These are phyloP conservation scores for Coptotermes formosanus DNA, from an alignment of 1,140 invertebrate species.

Conservation along the genomic window DNA sequence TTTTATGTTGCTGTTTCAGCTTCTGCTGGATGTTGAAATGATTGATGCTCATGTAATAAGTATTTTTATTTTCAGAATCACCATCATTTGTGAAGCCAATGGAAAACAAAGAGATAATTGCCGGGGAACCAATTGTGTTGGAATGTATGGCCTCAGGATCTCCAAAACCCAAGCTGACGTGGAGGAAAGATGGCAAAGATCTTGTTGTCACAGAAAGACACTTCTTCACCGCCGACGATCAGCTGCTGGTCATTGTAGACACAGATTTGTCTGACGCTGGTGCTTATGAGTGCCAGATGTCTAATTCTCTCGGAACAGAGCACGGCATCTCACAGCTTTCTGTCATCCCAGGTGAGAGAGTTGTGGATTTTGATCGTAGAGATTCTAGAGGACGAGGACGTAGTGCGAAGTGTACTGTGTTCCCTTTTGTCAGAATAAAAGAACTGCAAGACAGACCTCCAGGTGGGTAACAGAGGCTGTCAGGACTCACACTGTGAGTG, in stretches of 20 bases:
- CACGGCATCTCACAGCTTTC: slow-evolving; percentile 54
- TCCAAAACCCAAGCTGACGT: slow-evolving; percentile 82
- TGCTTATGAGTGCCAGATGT: slow-evolving; percentile 84
- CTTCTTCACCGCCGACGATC: slow-evolving; percentile 82
- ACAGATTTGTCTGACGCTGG: slow-evolving; percentile 75
- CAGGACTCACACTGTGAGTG: no score
- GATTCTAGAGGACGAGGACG: no score
- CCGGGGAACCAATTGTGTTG: slow-evolving; percentile 77
- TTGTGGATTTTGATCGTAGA: no score
- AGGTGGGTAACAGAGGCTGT: no score
- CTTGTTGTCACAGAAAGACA: slow-evolving; percentile 70
- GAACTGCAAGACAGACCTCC: no score
- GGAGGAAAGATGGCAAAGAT: slow-evolving; percentile 81
- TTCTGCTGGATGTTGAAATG: background rate
- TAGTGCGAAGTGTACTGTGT: no score
- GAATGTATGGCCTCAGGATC: slow-evolving; percentile 85
- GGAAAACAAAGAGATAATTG: slow-evolving; percentile 76
- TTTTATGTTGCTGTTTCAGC: no score
- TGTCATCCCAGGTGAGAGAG: slow-evolving; percentile 54
- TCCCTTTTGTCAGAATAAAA: no score
- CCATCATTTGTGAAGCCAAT: slow-evolving; percentile 83
- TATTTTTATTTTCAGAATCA: slow-evolving; percentile 57
- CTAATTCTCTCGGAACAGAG: slow-evolving; percentile 75
- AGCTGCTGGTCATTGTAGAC: slow-evolving; percentile 83
- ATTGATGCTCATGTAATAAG: background rate